phyloP scores from a whole-genome alignment of 2,797 vertebrate genomes.

The Otus scops region DNA sequence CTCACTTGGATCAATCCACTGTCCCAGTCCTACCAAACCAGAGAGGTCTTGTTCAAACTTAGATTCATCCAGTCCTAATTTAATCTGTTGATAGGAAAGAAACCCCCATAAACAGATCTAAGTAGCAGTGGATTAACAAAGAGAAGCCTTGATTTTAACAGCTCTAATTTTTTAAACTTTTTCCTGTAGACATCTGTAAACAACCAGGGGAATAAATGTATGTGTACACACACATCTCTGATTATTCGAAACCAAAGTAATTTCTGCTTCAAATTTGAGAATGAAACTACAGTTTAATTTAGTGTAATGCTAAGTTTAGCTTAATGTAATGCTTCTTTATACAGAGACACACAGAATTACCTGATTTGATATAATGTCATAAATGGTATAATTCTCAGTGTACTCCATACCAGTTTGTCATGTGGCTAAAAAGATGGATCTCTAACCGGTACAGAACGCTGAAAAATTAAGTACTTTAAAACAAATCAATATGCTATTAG shows the following conservation, averaged over 20 bases:
- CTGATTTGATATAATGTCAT: background rate
- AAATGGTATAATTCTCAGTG: background rate
- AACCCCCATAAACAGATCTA: background rate
- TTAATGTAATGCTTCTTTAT: background rate
- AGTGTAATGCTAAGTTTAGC: background rate
- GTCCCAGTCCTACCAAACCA: background rate
- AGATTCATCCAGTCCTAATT: background rate
- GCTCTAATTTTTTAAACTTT: background rate
- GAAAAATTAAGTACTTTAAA: constrained; percentile 5
- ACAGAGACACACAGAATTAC: background rate
- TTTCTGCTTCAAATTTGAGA: background rate
- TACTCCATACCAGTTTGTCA: background rate
- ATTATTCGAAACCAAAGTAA: background rate
- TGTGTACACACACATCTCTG: background rate
- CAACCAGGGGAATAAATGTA: background rate
- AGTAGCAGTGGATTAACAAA: background rate
- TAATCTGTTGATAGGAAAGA: background rate
- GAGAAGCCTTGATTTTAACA: background rate
- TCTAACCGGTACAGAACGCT: background rate
- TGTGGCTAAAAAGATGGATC: background rate
- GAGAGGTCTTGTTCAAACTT: background rate
- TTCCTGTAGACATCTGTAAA: background rate
- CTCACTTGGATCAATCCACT: background rate
- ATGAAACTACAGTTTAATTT: background rate
- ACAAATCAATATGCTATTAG: background rate